Percentiles rank a stretch among this genome's conserved stretches.
Conservation (phyloP, 2,888 invertebrate species). For the Linnaemya vulpina region DNA sequence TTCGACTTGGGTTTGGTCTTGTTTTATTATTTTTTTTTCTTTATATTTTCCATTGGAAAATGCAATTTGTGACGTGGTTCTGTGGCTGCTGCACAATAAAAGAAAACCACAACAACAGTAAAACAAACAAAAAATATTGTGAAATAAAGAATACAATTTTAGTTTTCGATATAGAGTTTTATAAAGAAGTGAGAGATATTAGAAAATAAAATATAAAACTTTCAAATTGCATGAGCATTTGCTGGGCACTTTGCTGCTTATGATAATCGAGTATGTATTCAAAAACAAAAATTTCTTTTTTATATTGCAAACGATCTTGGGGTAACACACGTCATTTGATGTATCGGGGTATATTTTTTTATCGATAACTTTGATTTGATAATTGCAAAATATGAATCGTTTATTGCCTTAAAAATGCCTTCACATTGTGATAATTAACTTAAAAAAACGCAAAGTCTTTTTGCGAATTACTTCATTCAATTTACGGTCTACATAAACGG, state of each 20-base stretch:
- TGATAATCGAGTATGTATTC: neutral
- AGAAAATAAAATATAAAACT: neutral
- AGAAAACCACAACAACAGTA: constrained; percentile 14
- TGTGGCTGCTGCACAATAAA: constrained; percentile 63
- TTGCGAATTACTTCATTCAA: too few relatives aligned
- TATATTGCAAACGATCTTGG: too few relatives aligned
- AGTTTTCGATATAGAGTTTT: neutral
- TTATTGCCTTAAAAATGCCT: too few relatives aligned
- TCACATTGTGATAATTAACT: too few relatives aligned
- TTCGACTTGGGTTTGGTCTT: constrained; percentile 41
- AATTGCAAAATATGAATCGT: too few relatives aligned
- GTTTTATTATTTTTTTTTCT: constrained; percentile 13
- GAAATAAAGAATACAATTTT: constrained; percentile 26
- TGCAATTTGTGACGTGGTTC: constrained; percentile 69
- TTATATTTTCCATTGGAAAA: constrained; percentile 45
- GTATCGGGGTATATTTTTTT: too few relatives aligned
- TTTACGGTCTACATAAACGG: too few relatives aligned
- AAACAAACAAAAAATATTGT: constrained; percentile 3
- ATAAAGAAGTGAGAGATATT: neutral
- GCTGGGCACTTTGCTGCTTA: neutral
- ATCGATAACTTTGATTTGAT: too few relatives aligned
- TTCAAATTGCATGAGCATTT: neutral
- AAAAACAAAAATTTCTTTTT: neutral
- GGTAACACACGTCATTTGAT: too few relatives aligned
- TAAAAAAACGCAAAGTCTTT: too few relatives aligned